Conservation (phyloP, 2,113 vertebrate species). For the Zapus hudsonius region DNA sequence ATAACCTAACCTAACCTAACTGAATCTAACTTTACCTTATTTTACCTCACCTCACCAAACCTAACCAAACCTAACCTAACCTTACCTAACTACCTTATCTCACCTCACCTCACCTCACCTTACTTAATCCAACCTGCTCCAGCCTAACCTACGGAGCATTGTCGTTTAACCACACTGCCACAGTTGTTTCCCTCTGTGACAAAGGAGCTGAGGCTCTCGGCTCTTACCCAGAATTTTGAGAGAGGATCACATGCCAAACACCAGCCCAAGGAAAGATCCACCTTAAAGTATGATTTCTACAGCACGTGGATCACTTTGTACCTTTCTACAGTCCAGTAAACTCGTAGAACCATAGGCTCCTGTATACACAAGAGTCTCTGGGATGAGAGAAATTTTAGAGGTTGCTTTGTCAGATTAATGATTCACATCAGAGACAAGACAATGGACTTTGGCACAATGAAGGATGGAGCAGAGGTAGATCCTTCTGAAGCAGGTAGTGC, state of each 20-base stretch:
- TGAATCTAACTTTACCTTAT: too few relatives aligned
- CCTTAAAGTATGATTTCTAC: neutral
- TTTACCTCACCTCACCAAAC: too few relatives aligned
- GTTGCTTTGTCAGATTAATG: neutral
- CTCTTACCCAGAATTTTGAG: neutral
- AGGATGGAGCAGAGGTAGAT: neutral
- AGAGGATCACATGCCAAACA: too few relatives aligned
- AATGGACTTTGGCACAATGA: neutral
- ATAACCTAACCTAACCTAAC: too few relatives aligned
- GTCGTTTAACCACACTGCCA: neutral
- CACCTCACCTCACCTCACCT: too few relatives aligned
- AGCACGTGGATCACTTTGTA: too few relatives aligned
- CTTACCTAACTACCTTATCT: too few relatives aligned
- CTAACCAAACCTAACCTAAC: too few relatives aligned
- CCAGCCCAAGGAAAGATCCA: neutral
- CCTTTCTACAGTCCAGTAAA: too few relatives aligned
- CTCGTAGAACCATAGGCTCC: neutral
- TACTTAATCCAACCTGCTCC: too few relatives aligned
- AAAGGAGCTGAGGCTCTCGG: neutral
- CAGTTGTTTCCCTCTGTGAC: neutral
- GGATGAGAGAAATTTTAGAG: neutral
- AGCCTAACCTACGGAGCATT: neutral
- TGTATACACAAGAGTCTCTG: neutral
- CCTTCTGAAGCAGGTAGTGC: neutral
- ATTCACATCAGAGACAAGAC: neutral